These are phyloP conservation scores for Pseudocheirus occidentalis DNA, from an alignment of 2,797 vertebrate genomes.

Conservation along the genomic window DNA sequence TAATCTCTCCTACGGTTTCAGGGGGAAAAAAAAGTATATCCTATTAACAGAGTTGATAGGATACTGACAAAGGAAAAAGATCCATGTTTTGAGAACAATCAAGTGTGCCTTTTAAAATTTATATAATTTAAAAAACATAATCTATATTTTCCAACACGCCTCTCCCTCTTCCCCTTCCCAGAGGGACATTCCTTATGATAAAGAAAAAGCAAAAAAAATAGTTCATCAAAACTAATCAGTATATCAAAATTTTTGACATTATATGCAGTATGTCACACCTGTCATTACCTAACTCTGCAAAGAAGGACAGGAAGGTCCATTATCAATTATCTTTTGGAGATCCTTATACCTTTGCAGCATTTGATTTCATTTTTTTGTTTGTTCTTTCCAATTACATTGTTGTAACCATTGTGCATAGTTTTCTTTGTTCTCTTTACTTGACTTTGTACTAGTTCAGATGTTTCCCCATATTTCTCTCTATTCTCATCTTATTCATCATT, in stretches of 20 bases:
- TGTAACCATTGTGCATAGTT: neutral
- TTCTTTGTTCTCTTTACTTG: neutral
- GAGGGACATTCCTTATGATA: neutral
- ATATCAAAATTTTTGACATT: neutral
- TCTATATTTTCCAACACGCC: neutral
- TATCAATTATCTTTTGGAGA: neutral
- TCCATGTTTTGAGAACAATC: neutral
- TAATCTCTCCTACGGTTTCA: neutral
- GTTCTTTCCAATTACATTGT: neutral
- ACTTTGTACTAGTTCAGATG: neutral
- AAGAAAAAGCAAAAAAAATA: neutral
- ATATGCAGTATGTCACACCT: neutral
- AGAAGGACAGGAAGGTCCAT: neutral
- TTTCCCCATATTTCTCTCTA: neutral
- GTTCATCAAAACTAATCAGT: neutral
- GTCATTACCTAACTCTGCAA: neutral
- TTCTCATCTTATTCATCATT: neutral
- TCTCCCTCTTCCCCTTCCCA: neutral
- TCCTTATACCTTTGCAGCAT: neutral
- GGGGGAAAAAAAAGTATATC: neutral
- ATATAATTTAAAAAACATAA: neutral
- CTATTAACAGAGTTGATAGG: neutral
- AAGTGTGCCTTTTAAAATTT: neutral
- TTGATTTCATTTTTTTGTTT: neutral
- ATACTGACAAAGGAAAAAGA: neutral